Evolutionary conservation across 2,888 invertebrate genomes (phyloP).

Genomic region (Xiphydria camelus): DNA sequence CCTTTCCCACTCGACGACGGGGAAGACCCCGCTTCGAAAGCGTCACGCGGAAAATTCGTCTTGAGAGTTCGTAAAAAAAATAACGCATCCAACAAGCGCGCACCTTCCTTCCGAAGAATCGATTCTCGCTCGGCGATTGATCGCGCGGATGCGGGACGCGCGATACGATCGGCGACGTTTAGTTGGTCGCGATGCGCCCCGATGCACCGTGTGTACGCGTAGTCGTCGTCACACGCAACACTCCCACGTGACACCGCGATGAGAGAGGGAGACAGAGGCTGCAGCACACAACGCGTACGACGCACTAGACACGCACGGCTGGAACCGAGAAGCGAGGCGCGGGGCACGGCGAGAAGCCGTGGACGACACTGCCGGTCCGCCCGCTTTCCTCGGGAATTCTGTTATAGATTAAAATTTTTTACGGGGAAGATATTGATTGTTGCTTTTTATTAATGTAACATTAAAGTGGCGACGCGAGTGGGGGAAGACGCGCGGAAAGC

Average conservation of each 20-base stretch:
- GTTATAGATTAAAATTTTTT: constrained; percentile 57
- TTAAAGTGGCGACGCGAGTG: constrained; percentile 48
- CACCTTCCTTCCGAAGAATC: too few relatives aligned
- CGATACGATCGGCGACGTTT: neutral
- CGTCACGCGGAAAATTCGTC: too few relatives aligned
- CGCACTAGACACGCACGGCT: too few relatives aligned
- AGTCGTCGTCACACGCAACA: too few relatives aligned
- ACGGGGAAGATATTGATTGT: constrained; percentile 57
- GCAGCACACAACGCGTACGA: too few relatives aligned
- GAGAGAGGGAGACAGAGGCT: neutral
- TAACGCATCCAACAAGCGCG: too few relatives aligned
- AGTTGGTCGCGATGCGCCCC: too few relatives aligned
- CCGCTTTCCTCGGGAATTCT: constrained; percentile 44
- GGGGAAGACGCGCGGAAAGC: constrained; percentile 23
- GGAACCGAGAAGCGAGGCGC: constrained; percentile 7
- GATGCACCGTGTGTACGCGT: too few relatives aligned
- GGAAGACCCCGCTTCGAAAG: too few relatives aligned
- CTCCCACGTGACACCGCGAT: neutral
- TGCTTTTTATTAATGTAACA: constrained; percentile 58
- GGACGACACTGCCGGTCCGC: constrained; percentile 25
- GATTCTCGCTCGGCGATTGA: too few relatives aligned
- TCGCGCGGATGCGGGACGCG: neutral
- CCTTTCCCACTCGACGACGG: too few relatives aligned
- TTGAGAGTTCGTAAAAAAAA: too few relatives aligned
- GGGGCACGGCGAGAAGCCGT: constrained; percentile 18